Evolutionary conservation across 1,140 invertebrate genomes (phyloP), one percentile per base, ranked within the genome.

Genomic region (Liolophura sinensis): DNA sequence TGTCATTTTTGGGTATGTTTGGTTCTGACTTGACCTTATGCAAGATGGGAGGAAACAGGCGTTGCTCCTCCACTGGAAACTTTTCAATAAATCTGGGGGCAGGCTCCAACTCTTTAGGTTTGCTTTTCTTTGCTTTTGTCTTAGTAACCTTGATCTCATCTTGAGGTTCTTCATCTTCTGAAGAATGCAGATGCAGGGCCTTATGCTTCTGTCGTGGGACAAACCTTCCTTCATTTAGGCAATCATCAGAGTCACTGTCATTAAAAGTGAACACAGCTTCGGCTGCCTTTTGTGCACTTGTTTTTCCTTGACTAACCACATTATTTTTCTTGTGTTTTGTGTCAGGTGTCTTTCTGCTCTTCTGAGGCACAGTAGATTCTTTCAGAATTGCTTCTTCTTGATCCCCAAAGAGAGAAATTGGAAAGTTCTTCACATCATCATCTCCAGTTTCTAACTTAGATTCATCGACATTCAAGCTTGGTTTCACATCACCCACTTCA

Each of bases 251-350:
- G 25, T 76, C 74, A 24, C 74, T 72, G 49, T 73, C 73, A 27
- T 60, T 64, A 54, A 75, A 75, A 51, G 73, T 71, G 65, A 75
- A 76, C 5, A 73, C 61, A 68, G 73, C 74, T 46, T 66, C 63
- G 49, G 59, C 65, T 66, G 16, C 58, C 63, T 56, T 62, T 62
- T 40, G 40, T 54, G 49, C 46, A 65, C 60, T 64, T 69, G 40
- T 56, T 59, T 24, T 56, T 69, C 65, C 62, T 63, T 56, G 63
- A 56, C 52, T 49, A 40, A 52, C 56, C n/a, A 40, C 61, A 50
- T 40, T 18, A 5, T 65, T 51, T 46, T 65, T 70, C 49, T 66
- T 70, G 5, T 31, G 47, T 46, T 61, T 60, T 58, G 59, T 24
- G 16, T 15, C 49, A 54, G 46, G 7, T 59, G 47, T 60, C 59